Evolutionary conservation across 2,113 vertebrate genomes (phyloP), one percentile per base, ranked within the genome.

Genomic region (Colinus virginianus): DNA sequence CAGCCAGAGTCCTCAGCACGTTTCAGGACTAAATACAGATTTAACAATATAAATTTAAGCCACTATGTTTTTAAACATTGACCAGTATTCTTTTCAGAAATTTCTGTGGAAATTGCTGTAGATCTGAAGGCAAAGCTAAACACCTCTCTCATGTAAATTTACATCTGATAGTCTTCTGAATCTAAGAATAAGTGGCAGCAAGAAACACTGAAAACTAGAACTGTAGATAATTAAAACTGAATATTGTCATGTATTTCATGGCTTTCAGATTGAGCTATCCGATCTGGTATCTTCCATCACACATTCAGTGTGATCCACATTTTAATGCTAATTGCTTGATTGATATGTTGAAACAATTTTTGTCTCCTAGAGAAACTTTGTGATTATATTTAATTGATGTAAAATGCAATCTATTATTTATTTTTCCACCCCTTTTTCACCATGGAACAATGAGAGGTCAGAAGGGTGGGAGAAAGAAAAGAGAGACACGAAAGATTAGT

Each of bases 1-100:
- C 20, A 75, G 87, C 93, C 94, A 95, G 64, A 40, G 76, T 32
- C 40, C 56, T 93, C 84, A 74, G 78, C 49, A 82, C 86, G 30
- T 25, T 88, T 78, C 63, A 77, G 75, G 21, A 82, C 94, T 89
- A 94, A 92, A 77, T 77, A 84, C 71, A 92, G 84, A 94, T 68
- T 94, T 90, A 90, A 83, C 56, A 90, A 61, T 85, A 91, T 95
- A 96, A 92, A 95, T 94, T 96, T 96, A 95, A 84, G 61, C 28
- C 42, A 42, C 40, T 38, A 4, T 87, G 77, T 89, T 94, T 95
- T 95, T 85, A 93, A 96, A 94, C 64, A 80, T 40, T 70, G 72
- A 68, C 68, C 80, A 89, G 90, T 71, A 75, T 80, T 94, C 84
- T 92, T 90, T 74, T 77, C 26, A 83, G 78, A 96, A 87, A 78